Evolutionary conservation across 2,797 vertebrate genomes (phyloP).

Genomic region (Oryzias sinensis): DNA sequence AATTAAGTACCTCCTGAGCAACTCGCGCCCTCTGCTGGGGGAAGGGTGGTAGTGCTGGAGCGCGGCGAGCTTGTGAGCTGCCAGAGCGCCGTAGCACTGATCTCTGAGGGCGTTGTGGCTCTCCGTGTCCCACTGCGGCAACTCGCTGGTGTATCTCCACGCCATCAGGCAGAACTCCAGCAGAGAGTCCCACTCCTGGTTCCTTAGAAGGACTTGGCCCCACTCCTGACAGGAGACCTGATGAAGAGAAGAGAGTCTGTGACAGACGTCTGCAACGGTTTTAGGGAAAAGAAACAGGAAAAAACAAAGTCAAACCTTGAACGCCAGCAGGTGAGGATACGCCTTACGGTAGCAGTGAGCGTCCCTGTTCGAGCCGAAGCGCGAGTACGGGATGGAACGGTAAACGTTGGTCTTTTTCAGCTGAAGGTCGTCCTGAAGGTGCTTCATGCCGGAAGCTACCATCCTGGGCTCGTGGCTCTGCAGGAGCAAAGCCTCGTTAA

Average conservation of each 20-base stretch:
- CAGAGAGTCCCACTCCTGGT: slow-evolving; percentile 66
- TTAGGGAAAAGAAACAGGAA: neutral
- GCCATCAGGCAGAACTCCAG: slow-evolving; percentile 72
- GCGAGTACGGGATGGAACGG: slow-evolving; percentile 76
- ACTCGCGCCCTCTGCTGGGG: slow-evolving; percentile 51
- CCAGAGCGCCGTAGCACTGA: slow-evolving; percentile 70
- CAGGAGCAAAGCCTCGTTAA: neutral
- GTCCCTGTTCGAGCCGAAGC: slow-evolving; percentile 78
- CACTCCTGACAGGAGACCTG: slow-evolving; percentile 78
- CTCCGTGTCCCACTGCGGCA: slow-evolving; percentile 76
- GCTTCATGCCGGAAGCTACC: slow-evolving; percentile 64
- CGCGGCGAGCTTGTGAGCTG: slow-evolving; percentile 56
- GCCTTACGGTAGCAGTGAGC: slow-evolving; percentile 81
- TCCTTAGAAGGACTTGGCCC: slow-evolving; percentile 68
- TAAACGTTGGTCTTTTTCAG: slow-evolving; percentile 74
- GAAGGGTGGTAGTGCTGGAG: slow-evolving; percentile 61
- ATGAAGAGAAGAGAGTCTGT: neutral
- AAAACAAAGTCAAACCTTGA: slow-evolving; percentile 59
- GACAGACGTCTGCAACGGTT: neutral
- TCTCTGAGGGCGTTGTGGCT: slow-evolving; percentile 68
- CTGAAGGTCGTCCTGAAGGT: slow-evolving; percentile 75
- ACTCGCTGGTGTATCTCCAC: slow-evolving; percentile 71
- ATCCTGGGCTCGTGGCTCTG: slow-evolving; percentile 61
- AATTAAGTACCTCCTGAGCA: slow-evolving; percentile 69
- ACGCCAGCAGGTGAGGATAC: slow-evolving; percentile 74